A percentile compares a stretch with the other conserved stretches of the same genome.
Evolutionary conservation across 1,140 invertebrate species (phyloP).

Genomic region (Drosophila hydei): DNA sequence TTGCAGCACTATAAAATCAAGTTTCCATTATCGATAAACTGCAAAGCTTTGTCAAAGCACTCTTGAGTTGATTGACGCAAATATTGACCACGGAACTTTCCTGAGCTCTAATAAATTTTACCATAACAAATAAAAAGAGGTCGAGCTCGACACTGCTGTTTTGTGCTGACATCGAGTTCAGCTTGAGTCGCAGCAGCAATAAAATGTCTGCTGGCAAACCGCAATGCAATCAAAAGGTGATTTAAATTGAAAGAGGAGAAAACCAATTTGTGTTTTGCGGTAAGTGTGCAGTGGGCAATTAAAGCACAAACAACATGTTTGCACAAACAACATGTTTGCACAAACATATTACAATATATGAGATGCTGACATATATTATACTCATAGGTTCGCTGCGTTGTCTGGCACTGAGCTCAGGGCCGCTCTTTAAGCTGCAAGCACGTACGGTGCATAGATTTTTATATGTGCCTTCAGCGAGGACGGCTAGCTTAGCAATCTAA

Average conservation of each 20-base stretch:
- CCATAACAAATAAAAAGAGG: not conserved
- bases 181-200: conserved; percentile 10
- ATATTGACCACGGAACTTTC: conserved; percentile 50
- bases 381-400: too few species aligned
- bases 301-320: not conserved
- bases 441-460: conserved; percentile 69
- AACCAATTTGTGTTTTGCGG: not conserved
- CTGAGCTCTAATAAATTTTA: conserved; percentile 22
- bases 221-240: conserved; percentile 15
- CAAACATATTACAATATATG: not conserved
- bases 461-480: conserved; percentile 45
- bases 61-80: conserved; percentile 16
- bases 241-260: conserved; percentile 24
- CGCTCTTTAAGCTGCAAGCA: conserved; percentile 24
- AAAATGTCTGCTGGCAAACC: conserved; percentile 8
- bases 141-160: conserved; percentile 42
- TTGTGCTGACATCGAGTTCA: conserved; percentile 57
- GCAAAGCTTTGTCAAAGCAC: conserved; percentile 2
- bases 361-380: not conserved
- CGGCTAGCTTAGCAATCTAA: conserved; percentile 16
- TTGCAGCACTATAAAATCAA: conserved; percentile 57
- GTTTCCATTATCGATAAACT: conserved; percentile 36
- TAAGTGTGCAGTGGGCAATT: conserved; percentile 12
- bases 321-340: not conserved
- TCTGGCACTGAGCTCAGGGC: not conserved